A percentile compares a stretch with the other conserved stretches of the same genome.
phyloP scores from a whole-genome alignment of 2,797 vertebrate species.

The Phoxinus dragarum region DNA sequence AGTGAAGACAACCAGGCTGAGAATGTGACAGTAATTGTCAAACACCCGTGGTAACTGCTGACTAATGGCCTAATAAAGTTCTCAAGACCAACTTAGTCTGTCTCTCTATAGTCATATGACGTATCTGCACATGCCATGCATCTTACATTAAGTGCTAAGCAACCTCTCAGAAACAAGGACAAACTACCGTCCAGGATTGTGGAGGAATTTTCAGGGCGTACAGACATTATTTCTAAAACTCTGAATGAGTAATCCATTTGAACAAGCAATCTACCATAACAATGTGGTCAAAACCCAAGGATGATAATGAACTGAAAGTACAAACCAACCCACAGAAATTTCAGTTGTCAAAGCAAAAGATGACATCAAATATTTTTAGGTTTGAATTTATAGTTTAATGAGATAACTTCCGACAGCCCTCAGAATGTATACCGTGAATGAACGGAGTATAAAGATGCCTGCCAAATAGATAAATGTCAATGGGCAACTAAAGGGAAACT shows the following conservation, averaged over 20 bases:
- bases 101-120: neutral
- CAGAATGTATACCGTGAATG: neutral
- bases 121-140: neutral
- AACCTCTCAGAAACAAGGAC: slow-evolving; percentile 22
- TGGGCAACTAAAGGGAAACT: neutral
- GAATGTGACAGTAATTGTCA: slow-evolving; percentile 4
- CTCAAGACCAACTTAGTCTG: neutral
- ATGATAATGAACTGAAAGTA: neutral
- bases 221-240: neutral
- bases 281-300: neutral
- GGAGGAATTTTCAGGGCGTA: neutral
- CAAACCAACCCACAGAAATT: neutral
- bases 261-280: neutral
- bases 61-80: neutral
- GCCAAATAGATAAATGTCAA: neutral
- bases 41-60: neutral
- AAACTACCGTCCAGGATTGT: neutral
- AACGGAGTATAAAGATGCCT: neutral
- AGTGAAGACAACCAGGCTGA: slow-evolving; percentile 1
- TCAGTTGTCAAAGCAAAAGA: neutral
- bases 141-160: neutral
- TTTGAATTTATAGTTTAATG: neutral
- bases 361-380: too few species aligned
- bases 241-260: slow-evolving; percentile 13
- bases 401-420: neutral